phyloP scores from a whole-genome alignment of 2,113 vertebrate genomes.

The Motacilla tschutschensis region DNA sequence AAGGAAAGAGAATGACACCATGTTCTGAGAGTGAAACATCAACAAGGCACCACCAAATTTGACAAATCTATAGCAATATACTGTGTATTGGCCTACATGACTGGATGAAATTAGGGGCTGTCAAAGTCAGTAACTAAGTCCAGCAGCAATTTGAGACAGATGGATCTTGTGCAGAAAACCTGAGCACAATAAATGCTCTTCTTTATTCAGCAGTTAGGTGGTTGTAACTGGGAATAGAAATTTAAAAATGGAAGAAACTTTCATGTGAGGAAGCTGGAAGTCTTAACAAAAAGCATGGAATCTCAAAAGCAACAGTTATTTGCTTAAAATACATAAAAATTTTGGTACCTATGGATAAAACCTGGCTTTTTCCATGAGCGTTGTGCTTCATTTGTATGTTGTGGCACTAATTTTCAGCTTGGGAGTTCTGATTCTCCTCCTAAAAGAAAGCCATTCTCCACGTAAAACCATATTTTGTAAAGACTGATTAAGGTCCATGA shows the following conservation, averaged over 20 bases:
- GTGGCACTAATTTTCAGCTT: not conserved
- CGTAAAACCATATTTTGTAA: not conserved
- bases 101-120: not conserved
- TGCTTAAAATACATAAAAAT: accelerated
- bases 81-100: no score
- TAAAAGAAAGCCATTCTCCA: not conserved
- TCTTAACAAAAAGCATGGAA: not conserved
- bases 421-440: not conserved
- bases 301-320: not conserved
- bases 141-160: not conserved
- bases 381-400: accelerated
- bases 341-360: not conserved
- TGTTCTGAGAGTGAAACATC: not conserved
- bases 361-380: not conserved
- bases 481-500: not conserved
- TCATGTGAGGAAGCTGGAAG: not conserved
- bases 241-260: not conserved
- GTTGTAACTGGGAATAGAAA: not conserved
- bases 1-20: not conserved
- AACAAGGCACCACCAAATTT: not conserved
- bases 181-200: not conserved
- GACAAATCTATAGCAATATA: not conserved
- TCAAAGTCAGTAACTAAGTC: not conserved
- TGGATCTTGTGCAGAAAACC: not conserved
- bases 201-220: not conserved